Evolutionary conservation across 2,888 invertebrate genomes (phyloP).

Genomic region (Megalurothrips usitatus): DNA sequence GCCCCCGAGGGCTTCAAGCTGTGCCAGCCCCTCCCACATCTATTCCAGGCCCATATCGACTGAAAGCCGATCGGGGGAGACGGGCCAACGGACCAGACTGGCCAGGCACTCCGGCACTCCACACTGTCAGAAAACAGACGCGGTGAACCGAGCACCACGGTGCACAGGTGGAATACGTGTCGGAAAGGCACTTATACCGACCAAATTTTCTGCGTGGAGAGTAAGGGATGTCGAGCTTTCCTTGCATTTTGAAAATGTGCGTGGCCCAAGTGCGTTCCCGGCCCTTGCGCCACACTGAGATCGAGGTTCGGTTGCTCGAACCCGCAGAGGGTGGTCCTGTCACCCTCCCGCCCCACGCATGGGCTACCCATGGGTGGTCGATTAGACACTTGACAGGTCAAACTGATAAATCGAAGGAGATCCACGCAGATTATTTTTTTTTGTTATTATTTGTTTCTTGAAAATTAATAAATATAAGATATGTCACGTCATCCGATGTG

Average conservation of each 20-base stretch:
- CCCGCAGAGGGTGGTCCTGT: background rate
- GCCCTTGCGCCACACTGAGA: too few species aligned
- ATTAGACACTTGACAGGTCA: background rate
- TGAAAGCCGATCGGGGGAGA: background rate
- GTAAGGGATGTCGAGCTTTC: too few species aligned
- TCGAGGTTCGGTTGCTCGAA: background rate
- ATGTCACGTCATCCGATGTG: too few species aligned
- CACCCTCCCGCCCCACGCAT: too few species aligned
- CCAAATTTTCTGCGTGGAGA: too few species aligned
- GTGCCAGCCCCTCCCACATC: background rate
- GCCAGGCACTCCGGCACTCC: background rate
- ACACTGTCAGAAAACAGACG: background rate
- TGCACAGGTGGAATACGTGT: too few species aligned
- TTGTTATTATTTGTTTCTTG: too few species aligned
- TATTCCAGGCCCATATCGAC: slow-evolving; percentile 22
- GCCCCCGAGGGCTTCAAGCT: background rate
- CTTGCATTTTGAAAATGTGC: too few species aligned
- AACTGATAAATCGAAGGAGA: background rate
- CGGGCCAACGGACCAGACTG: background rate
- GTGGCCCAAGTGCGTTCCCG: too few species aligned
- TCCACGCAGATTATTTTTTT: background rate
- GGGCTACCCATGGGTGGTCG: too few species aligned
- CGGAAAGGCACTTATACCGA: too few species aligned
- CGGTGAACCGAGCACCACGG: background rate
- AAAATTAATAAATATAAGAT: too few species aligned